These are phyloP conservation scores for Andrena chrysosceles DNA, from an alignment of 2,888 invertebrate species.

Conservation along the genomic window DNA sequence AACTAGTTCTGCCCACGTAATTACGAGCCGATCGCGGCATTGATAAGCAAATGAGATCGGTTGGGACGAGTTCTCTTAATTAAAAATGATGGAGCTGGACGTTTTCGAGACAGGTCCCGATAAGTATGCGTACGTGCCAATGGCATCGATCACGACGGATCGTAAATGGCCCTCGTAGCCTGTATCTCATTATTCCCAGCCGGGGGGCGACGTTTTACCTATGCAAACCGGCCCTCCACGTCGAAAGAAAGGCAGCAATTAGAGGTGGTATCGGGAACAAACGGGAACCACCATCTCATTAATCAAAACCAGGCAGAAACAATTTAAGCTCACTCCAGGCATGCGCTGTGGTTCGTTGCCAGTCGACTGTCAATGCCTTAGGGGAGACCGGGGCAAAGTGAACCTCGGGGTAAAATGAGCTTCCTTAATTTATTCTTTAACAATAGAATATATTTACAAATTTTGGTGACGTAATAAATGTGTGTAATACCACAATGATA, in stretches of 20 bases:
- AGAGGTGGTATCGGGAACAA: slow-evolving; percentile 50
- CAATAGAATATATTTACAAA: no score
- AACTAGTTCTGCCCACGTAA: slow-evolving; percentile 51
- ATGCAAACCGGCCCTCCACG: slow-evolving; percentile 41
- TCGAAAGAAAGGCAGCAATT: slow-evolving; percentile 58
- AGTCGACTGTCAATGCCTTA: slow-evolving; percentile 34
- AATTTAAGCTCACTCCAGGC: slow-evolving; percentile 41
- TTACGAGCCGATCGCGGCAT: slow-evolving; percentile 50
- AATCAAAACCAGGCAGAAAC: slow-evolving; percentile 66
- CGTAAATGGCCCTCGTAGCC: slow-evolving; percentile 57
- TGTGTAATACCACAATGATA: no score
- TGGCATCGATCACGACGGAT: slow-evolving; percentile 65
- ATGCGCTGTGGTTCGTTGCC: slow-evolving; percentile 1
- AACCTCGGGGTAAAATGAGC: no score
- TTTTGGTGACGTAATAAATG: no score
- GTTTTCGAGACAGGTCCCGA: slow-evolving; percentile 46
- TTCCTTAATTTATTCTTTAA: no score
- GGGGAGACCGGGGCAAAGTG: no score
- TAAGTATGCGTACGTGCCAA: slow-evolving; percentile 55
- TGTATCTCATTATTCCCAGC: slow-evolving; percentile 64
- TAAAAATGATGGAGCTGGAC: slow-evolving; percentile 70
- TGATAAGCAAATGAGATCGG: slow-evolving; percentile 70
- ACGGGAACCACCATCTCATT: slow-evolving; percentile 46
- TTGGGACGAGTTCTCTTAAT: slow-evolving; percentile 69
- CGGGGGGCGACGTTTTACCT: slow-evolving; percentile 35